Conservation (phyloP, 2,888 invertebrate species). For the Xestobium rufovillosum region DNA sequence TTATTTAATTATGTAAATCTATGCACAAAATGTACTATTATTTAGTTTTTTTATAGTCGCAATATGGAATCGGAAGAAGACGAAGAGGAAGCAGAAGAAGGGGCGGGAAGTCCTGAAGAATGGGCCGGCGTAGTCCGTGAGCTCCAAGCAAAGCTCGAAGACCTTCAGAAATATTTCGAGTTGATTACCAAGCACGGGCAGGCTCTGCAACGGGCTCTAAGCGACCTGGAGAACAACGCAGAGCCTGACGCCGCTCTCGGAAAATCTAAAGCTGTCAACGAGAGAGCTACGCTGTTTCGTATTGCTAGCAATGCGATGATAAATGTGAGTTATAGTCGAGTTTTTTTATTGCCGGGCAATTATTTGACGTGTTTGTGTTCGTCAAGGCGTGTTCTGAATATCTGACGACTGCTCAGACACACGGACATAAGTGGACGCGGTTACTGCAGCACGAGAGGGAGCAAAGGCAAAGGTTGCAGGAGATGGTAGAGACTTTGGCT, state of each 20-base stretch:
- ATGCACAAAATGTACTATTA: slow-evolving; percentile 6
- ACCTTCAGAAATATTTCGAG: slow-evolving; percentile 86
- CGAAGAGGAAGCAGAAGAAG: slow-evolving; percentile 50
- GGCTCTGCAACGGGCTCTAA: slow-evolving; percentile 71
- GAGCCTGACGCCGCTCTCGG: slow-evolving; percentile 49
- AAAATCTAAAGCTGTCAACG: slow-evolving; percentile 83
- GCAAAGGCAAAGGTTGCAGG: slow-evolving; percentile 84
- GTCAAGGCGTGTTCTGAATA: slow-evolving; percentile 84
- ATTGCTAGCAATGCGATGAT: slow-evolving; percentile 97
- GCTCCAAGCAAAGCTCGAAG: slow-evolving; percentile 75
- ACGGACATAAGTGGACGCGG: slow-evolving; percentile 88
- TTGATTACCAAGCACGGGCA: slow-evolving; percentile 83
- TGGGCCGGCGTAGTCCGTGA: slow-evolving; percentile 59
- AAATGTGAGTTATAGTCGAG: slow-evolving; percentile 58
- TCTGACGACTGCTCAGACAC: slow-evolving; percentile 79
- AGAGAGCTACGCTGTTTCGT: slow-evolving; percentile 89
- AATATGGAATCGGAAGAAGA: slow-evolving; percentile 68
- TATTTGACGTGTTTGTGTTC: background rate
- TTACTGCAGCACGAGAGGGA: slow-evolving; percentile 92
- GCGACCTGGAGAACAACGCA: slow-evolving; percentile 61
- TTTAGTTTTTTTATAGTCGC: slow-evolving; percentile 42
- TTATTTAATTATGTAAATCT: slow-evolving; percentile 3
- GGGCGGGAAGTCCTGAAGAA: slow-evolving; percentile 47
- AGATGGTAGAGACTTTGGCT: slow-evolving; percentile 96
- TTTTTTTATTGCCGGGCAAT: background rate